Evolutionary conservation across 2,797 vertebrate genomes (phyloP).

Genomic region (Enteromius mattozi): DNA sequence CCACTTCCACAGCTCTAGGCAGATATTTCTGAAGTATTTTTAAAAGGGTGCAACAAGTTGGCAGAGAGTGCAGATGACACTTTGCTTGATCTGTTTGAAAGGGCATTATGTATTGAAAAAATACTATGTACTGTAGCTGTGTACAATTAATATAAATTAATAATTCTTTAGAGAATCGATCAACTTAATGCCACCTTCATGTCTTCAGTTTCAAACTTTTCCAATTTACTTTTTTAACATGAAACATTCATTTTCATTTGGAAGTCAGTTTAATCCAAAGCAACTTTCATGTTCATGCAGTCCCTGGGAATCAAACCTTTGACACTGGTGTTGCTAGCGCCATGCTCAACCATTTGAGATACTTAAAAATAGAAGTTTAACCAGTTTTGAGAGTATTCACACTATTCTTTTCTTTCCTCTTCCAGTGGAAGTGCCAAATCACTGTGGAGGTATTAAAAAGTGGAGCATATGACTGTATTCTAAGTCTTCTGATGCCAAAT

Average conservation of each 20-base stretch:
- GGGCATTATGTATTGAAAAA: neutral
- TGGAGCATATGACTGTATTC: neutral
- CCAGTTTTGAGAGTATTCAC: neutral
- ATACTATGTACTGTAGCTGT: neutral
- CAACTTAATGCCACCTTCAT: neutral
- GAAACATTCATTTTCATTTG: neutral
- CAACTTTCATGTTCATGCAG: neutral
- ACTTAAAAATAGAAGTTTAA: neutral
- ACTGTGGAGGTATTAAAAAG: neutral
- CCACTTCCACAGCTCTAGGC: constrained; percentile 13
- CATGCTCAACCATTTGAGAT: neutral
- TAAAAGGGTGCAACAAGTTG: constrained; percentile 29
- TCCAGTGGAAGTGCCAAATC: neutral
- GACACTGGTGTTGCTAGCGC: neutral
- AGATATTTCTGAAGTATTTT: constrained; percentile 24
- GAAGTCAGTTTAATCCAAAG: neutral
- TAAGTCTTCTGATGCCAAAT: neutral
- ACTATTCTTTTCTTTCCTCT: neutral
- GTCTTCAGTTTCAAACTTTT: neutral
- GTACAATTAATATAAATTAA: neutral
- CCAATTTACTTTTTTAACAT: neutral
- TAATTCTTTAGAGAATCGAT: neutral
- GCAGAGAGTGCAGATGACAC: neutral
- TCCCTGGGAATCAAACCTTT: neutral
- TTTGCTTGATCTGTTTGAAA: constrained; percentile 27